A percentile compares a stretch with the other conserved stretches of the same genome.
Evolutionary conservation across 2,888 invertebrate genomes (phyloP).

Genomic region (Xanthorhoe designata): DNA sequence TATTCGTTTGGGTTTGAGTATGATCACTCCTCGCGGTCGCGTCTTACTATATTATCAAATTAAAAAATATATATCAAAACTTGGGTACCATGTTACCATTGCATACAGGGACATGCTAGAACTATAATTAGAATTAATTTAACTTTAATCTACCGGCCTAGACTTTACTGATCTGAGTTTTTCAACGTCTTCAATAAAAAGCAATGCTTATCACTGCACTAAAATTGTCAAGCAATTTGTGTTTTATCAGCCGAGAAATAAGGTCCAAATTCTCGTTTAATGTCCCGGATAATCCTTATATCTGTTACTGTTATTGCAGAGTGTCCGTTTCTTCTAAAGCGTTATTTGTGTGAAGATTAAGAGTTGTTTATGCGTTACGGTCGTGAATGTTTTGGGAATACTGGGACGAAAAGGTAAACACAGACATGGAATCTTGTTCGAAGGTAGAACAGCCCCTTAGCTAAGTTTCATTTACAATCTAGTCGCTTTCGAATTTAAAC

Average conservation of each 20-base stretch:
- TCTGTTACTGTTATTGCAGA: slow-evolving; percentile 38
- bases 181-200: slow-evolving; percentile 21
- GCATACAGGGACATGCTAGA: too few species aligned
- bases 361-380: slow-evolving; percentile 37
- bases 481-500: too few species aligned
- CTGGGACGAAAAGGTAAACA: slow-evolving; percentile 28
- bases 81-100: too few species aligned
- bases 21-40: too few species aligned
- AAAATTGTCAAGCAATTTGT: slow-evolving; percentile 5
- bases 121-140: neutral
- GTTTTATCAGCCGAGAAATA: slow-evolving; percentile 20
- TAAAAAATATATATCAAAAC: too few species aligned
- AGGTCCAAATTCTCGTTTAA: slow-evolving; percentile 20
- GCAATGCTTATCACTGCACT: slow-evolving; percentile 23
- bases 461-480: too few species aligned
- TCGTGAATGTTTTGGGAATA: slow-evolving; percentile 31
- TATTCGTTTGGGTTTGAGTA: too few species aligned
- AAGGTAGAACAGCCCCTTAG: slow-evolving; percentile 8
- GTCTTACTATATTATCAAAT: too few species aligned
- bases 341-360: slow-evolving; percentile 40
- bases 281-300: slow-evolving; percentile 27
- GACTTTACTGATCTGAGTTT: neutral
- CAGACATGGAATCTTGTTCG: neutral
- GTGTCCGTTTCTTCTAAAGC: slow-evolving; percentile 37
- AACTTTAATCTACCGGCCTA: neutral